Evolutionary conservation across 2,113 vertebrate genomes (phyloP).

Genomic region (Origma solitaria): DNA sequence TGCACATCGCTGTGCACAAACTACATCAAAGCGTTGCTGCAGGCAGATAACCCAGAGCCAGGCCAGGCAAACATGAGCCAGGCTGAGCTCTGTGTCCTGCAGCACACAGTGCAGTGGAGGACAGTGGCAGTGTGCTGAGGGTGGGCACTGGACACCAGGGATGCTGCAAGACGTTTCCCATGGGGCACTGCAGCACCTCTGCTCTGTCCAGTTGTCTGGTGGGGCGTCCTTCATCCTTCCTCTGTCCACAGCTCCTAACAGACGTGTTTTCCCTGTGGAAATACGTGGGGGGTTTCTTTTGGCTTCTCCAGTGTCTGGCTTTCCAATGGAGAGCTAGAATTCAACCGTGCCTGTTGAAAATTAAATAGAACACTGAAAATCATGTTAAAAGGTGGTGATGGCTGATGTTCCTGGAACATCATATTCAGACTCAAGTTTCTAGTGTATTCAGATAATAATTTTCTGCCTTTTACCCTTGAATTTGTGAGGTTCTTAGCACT

Average conservation of each 20-base stretch:
- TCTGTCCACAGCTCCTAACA: not conserved
- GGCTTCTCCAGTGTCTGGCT: not conserved
- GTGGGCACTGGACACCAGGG: not conserved
- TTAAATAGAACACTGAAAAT: not conserved
- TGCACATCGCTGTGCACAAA: accelerated
- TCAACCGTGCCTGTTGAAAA: not conserved
- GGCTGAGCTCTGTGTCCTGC: accelerated
- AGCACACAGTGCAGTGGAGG: not conserved
- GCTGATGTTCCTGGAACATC: not conserved
- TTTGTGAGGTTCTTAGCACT: not conserved
- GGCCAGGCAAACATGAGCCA: not conserved
- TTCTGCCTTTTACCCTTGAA: not conserved
- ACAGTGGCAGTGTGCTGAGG: accelerated
- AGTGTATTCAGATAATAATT: not conserved
- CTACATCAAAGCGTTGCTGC: not conserved
- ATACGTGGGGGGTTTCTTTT: not conserved
- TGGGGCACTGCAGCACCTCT: not conserved
- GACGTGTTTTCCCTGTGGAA: not conserved
- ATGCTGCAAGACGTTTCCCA: not conserved
- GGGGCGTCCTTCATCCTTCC: not conserved
- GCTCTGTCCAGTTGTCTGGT: accelerated
- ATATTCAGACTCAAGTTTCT: not conserved
- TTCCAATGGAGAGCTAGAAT: not conserved
- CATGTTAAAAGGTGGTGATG: not conserved
- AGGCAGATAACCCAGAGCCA: not conserved